These are phyloP conservation scores for Agriopis marginaria DNA, from an alignment of 2,888 invertebrate genomes.

Conservation along the genomic window DNA sequence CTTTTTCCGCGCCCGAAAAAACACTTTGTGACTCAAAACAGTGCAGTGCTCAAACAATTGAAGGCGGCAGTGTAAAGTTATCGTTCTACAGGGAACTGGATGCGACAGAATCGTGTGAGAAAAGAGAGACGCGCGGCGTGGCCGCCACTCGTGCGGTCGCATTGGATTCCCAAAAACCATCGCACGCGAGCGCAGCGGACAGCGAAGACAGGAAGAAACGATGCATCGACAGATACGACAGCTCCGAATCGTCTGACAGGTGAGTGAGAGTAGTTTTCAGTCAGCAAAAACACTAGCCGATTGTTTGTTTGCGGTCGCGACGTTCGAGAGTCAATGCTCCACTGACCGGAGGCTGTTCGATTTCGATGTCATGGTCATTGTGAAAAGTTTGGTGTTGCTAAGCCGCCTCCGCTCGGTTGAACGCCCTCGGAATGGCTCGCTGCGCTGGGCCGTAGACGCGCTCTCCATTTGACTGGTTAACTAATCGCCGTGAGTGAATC, in stretches of 20 bases:
- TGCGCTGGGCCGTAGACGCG: slow-evolving; percentile 62
- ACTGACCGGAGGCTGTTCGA: slow-evolving; percentile 83
- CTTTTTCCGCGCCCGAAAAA: slow-evolving; percentile 83
- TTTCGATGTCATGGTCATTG: slow-evolving; percentile 84
- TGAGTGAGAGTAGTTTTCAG: slow-evolving; percentile 76
- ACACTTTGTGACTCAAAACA: slow-evolving; percentile 84
- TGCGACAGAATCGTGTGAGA: slow-evolving; percentile 84
- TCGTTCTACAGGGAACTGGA: slow-evolving; percentile 82
- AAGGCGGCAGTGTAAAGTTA: slow-evolving; percentile 76
- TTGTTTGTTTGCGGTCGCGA: slow-evolving; percentile 67
- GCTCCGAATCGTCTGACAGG: slow-evolving; percentile 98
- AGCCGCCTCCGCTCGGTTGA: slow-evolving; percentile 72
- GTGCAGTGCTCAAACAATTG: slow-evolving; percentile 80
- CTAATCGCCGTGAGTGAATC: slow-evolving; percentile 59
- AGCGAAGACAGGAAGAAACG: slow-evolving; percentile 92
- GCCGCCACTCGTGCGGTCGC: slow-evolving; percentile 70
- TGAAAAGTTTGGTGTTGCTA: slow-evolving; percentile 73
- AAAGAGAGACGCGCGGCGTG: slow-evolving; percentile 84
- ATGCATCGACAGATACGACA: slow-evolving; percentile 96
- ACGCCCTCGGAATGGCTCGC: slow-evolving; percentile 75
- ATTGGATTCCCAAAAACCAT: slow-evolving; percentile 74
- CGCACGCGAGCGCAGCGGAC: slow-evolving; percentile 65
- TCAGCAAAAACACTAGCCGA: slow-evolving; percentile 54
- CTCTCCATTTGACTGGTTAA: slow-evolving; percentile 62
- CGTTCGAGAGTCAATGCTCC: slow-evolving; percentile 81